Base-by-base conservation (phyloP, 2,797 vertebrate species). In the Limosa lapponica region DNA sequence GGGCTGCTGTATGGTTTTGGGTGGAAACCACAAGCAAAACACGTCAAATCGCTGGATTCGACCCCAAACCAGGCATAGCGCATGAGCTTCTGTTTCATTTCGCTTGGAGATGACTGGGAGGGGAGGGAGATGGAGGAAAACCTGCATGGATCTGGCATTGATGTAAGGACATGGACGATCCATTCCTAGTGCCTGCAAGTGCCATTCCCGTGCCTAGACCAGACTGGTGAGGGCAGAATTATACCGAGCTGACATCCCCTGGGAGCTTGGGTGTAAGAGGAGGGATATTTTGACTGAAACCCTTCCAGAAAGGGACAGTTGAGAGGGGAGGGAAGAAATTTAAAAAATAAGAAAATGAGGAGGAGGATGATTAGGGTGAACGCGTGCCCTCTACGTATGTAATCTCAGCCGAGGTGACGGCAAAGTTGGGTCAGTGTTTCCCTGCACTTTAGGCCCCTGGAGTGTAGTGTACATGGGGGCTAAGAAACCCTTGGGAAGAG, bases 1-100 rank as follows among this genome's bases (percentile, higher is more conserved):
- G 79, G 78, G 36, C 62, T 67, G 70, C 66, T 86, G 95, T 95
- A 89, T 92, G 93, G 95, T 36, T 96, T 95, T 82, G 49, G n/a
- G 64, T 84, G 58, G 80, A 96, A 97, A 93, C 96, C 96, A 82
- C 93, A 90, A 25, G 74, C 78, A 94, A 96, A 89, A 72, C 81
- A 59, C 0, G 13, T 87, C 73, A 83, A 73, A 82, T 96, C 0
- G 0, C 72, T 95, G 86, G 71, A 71, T 91, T 92, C 69, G 58
- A 37, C 80, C 87, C 84, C 83, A 95, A 94, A 95, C 62, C 59
- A 59, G 58, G 48, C 67, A 82, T 46, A 87, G 51, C 17, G 13
- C 37, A 41, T 48, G 43, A 6, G 10, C 59, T 93, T 78, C 89
- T 79, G 25, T 54, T 89, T 73, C 4, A 0, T 85, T 92, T 73